Base-by-base conservation (phyloP, 37 sponge, comb jelly and placozoan species). In the Mnemiopsis leidyi region DNA sequence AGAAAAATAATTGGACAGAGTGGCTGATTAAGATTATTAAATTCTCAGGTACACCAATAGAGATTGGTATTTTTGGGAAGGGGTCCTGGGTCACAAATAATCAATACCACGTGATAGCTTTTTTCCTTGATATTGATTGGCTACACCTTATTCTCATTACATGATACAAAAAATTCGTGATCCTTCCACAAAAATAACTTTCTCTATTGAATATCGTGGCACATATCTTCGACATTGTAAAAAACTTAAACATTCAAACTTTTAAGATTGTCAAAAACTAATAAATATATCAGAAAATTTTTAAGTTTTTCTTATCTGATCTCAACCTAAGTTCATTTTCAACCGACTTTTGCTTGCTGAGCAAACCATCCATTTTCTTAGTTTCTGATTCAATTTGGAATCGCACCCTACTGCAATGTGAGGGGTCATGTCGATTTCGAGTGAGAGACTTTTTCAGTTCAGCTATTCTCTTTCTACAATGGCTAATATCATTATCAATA, bases 271-370 rank as follows among this genome's bases (percentile, higher is more conserved):
- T 13, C 20, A 67, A 67, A 67, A n/a, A n/a, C n/a, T n/a, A 61
- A 9, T 61, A 61, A 61, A 61, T 21, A 5, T 34, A 13, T 77
- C 48, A 85, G 36, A 85, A 85, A 24, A 85, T 85, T 37, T 85
- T 85, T 23, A 85, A 37, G 2, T 85, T 85, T 25, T 85, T 85
- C 1, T 39, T 85, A 33, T 85, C 90, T 32, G 32, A 28, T 40
- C 90, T 38, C 38, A 85, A 39, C 29, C 39, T 85, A 2, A 85
- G 32, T 61, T 85, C 90, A 40, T 85, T 85, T 85, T 85, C 90
- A 85, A 85, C 90, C 39, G 90, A 23, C 26, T 25, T 33, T 25
- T 85, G 90, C 29, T 23, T 38, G 7, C 90, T 40, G 26, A 40
- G 7, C 23, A 85, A 37, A 0, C n/a, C 20, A 23, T 38, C 90